These are phyloP conservation scores for Caenorhabditis sp. DNA, from an alignment of 2,888 invertebrate genomes.

Conservation along the genomic window DNA sequence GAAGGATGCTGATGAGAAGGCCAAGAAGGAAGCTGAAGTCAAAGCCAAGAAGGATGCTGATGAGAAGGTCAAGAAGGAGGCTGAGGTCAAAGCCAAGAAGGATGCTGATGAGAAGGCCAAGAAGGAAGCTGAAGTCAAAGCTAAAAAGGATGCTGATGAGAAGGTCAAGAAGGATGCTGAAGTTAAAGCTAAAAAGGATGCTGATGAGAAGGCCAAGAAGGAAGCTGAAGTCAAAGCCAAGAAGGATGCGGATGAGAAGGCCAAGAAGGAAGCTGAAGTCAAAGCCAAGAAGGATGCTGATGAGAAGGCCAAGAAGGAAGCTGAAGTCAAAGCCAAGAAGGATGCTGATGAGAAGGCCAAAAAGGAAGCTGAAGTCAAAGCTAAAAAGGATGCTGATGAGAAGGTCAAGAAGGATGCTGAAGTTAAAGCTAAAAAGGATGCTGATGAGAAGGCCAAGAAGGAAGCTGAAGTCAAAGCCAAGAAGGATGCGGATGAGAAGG, in stretches of 20 bases:
- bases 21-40: constrained; percentile 13
- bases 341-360: constrained; percentile 12
- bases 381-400: constrained; percentile 12
- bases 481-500: constrained; percentile 6
- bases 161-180: constrained; percentile 5
- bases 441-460: neutral
- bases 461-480: neutral
- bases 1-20: constrained; percentile 18
- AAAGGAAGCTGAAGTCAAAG: constrained; percentile 13
- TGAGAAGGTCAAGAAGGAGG: constrained; percentile 11
- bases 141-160: constrained; percentile 9
- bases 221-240: constrained; percentile 14
- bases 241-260: constrained; percentile 9
- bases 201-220: constrained; percentile 6
- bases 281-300: constrained; percentile 16
- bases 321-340: neutral
- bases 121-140: constrained; percentile 4
- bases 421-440: neutral
- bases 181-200: neutral
- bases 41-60: constrained; percentile 6
- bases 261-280: constrained; percentile 7
- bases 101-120: constrained; percentile 9
- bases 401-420: constrained; percentile 13
- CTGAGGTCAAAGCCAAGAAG: constrained; percentile 7
- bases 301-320: neutral